Evolutionary conservation across 2,113 vertebrate species (phyloP), one percentile per base, ranked within the genome.

Genomic region (Peromyscus leucopus): DNA sequence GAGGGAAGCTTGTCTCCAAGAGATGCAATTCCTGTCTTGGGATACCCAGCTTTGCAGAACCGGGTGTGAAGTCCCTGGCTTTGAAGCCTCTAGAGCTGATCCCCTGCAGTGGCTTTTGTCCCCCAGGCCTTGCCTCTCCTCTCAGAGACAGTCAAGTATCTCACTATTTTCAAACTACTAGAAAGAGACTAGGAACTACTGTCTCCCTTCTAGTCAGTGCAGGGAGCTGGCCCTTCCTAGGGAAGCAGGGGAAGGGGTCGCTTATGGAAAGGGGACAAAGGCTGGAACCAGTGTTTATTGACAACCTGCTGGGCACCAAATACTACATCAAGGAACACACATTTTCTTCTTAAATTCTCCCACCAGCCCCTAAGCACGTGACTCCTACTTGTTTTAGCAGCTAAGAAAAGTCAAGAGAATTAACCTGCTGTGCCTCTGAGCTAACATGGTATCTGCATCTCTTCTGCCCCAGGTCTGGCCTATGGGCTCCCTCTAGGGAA

Each of bases 291-390:
- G 48, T 13, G 55, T 19, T 74, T 72, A 9, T 19, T 46, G 55
- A 78, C 48, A 55, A 31, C 4, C 75, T 24, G 15, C 94, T 24
- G 0, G 17, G 36, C 63, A 24, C 39, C 39, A 69, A 51, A 31
- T 48, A 13, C 48, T 33, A 26, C 36, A 65, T 28, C 39, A 4
- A 15, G 31, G 31, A 61, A 33, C 13, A 9, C 0, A 7, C 1
- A 4, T 63, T 46, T 82, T 79, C 89, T 93, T 92, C 59, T 75
- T 82, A 80, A 87, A 78, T 69, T 90, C 63, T n/a, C 59, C 85
- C 11, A 59, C 6, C 69, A 83, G n/a, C 42, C 46, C 61, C 94
- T 67, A 61, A 69, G 55, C 71, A 72, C 22, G 36, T 61, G 51
- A 95, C 74, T 78, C 59, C 21, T 75, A n/a, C 33, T 51, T 5